Evolutionary conservation across 2,113 vertebrate species (phyloP).

Genomic region (Tupaia chinensis): DNA sequence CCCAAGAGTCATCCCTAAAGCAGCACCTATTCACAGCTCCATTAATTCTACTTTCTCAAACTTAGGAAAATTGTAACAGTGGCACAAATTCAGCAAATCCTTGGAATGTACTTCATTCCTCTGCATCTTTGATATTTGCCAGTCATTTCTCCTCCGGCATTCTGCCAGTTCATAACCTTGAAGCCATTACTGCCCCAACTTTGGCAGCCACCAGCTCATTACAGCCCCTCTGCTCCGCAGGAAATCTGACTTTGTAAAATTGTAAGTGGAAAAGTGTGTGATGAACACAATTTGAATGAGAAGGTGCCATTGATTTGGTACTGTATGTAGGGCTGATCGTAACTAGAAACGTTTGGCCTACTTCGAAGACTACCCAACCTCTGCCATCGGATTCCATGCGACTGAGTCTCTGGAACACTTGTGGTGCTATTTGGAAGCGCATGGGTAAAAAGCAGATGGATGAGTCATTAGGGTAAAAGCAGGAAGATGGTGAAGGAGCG

Average conservation of each 20-base stretch:
- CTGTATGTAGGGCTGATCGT: slow-evolving; percentile 51
- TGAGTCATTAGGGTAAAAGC: slow-evolving; percentile 16
- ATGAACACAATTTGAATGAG: slow-evolving; percentile 75
- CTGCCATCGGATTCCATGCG: slow-evolving; percentile 21
- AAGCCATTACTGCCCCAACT: slow-evolving; percentile 76
- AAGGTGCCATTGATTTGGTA: slow-evolving; percentile 59
- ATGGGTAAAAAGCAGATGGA: slow-evolving; percentile 69
- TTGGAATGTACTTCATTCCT: slow-evolving; percentile 66
- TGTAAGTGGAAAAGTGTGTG: slow-evolving; percentile 68
- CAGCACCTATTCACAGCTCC: not conserved
- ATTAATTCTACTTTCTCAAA: slow-evolving; percentile 65
- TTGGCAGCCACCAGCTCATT: slow-evolving; percentile 72
- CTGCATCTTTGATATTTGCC: slow-evolving; percentile 74
- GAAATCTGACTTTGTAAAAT: slow-evolving; percentile 65
- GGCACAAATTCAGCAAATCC: slow-evolving; percentile 76
- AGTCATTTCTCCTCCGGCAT: slow-evolving; percentile 26
- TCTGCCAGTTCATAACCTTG: slow-evolving; percentile 74
- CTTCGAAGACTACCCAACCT: slow-evolving; percentile 54
- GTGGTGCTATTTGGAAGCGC: slow-evolving; percentile 53
- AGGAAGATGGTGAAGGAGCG: not conserved
- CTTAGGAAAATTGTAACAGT: slow-evolving; percentile 71
- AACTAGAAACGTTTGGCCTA: not conserved
- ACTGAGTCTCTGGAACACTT: slow-evolving; percentile 55
- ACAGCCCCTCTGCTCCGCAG: slow-evolving; percentile 63
- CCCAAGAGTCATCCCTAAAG: not conserved